A percentile compares a stretch with the other conserved stretches of the same genome.
Conservation (phyloP, 1,140 invertebrate genomes). For the Euwallacea similis region DNA sequence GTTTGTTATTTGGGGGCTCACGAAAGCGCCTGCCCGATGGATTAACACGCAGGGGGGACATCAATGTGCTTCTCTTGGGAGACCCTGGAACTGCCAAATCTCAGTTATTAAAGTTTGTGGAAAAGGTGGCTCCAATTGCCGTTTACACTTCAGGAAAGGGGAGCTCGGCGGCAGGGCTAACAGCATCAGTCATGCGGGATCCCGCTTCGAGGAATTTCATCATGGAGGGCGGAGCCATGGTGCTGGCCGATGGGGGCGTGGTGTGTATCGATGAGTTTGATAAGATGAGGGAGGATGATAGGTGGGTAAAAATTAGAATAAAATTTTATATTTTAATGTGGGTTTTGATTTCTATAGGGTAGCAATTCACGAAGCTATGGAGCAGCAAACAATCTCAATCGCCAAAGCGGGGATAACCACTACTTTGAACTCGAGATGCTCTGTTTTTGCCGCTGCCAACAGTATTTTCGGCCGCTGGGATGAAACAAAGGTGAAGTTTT, state of each 20-base stretch:
- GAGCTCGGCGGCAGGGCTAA: conserved; percentile 97
- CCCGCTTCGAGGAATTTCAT: conserved; percentile 93
- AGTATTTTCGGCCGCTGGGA: conserved; percentile 99
- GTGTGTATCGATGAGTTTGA: conserved; percentile 99
- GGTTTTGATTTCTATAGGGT: conserved; percentile 63
- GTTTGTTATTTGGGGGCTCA: conserved; percentile 92
- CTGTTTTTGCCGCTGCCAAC: conserved; percentile 97
- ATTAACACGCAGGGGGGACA: conserved; percentile 91
- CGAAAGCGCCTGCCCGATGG: conserved; percentile 93
- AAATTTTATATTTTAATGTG: neutral
- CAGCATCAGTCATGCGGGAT: conserved; percentile 95
- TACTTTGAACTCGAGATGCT: conserved; percentile 96
- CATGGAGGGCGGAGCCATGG: conserved; percentile 99
- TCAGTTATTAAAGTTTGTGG: conserved; percentile 97
- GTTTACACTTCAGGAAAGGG: conserved; percentile 98
- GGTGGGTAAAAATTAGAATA: conserved; percentile 1
- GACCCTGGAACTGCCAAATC: conserved; percentile 99
- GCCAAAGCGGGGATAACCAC: conserved; percentile 99
- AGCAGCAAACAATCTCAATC: conserved; percentile 99
- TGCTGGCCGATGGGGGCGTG: conserved; percentile 97
- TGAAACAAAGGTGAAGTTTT: conserved; percentile 73
- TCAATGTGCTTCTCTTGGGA: conserved; percentile 93
- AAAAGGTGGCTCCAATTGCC: conserved; percentile 92
- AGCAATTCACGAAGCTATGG: conserved; percentile 99
- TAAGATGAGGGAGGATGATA: conserved; percentile 99